Base-by-base conservation (phyloP, 2,888 invertebrate genomes). In the Aradus depressus region DNA sequence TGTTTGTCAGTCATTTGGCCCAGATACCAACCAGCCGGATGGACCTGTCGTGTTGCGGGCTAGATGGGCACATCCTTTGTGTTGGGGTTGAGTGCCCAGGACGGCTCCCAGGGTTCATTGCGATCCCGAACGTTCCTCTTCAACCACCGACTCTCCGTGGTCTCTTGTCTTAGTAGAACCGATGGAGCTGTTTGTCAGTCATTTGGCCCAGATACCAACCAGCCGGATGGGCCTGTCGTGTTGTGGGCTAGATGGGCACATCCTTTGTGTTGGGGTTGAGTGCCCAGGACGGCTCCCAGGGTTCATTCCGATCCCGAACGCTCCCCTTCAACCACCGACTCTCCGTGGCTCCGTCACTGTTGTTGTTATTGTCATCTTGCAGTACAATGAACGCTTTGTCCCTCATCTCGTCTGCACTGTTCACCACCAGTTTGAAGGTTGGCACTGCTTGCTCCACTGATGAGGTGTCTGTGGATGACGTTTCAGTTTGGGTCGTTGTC, bases 381-480 rank as follows among this genome's bases (percentile, higher is more conserved):
- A 59, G 48, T n/a, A 59, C 57, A 19, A 59, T 55, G 49, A 59
- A 59, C 2, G 59, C 44, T 31, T 54, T 55, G 50, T 55, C 52
- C 35, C 31, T 43, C 19, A 51, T 35, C 16, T 59, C 59, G 50
- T 59, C 59, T 6, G 55, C 54, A 45, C 57, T 52, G 31, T 59
- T 54, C 21, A 59, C 59, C 4, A 51, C 45, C 28, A 58, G 44
- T 12, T 55, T 50, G 52, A 57, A 59, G 32, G 48, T 44, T 2
- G 57, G 57, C 26, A 25, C 19, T n/a, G 49, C 34, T 1, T 23
- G 26, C 18, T 23, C 39, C 25, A 41, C 12, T 12, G 49, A 49
- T n/a, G 26, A 23, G 10, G 22, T 28, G 1, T 34, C 12, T 1
- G 47, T 47, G 10, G 47, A 26, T 3, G 45, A 23, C n/a, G n/a